Conservation (phyloP, 2,888 invertebrate species). For the Lasioglossum lativentre region DNA sequence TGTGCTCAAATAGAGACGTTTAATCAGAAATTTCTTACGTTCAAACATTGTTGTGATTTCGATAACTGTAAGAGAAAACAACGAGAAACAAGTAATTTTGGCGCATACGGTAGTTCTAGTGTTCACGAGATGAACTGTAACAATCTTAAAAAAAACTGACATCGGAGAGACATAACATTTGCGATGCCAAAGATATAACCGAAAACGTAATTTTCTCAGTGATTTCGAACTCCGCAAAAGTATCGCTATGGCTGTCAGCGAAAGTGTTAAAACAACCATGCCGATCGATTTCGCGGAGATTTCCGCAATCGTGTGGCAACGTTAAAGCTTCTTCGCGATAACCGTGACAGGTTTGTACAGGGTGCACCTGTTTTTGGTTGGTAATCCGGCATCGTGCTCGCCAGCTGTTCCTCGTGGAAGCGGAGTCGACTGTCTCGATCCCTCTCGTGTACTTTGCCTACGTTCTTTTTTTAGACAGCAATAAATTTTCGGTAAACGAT, state of each 20-base stretch:
- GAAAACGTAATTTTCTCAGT: neutral
- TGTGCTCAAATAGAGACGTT: neutral
- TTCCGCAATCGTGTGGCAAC: neutral
- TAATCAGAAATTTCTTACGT: neutral
- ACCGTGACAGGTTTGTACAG: neutral
- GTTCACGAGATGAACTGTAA: neutral
- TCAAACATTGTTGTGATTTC: neutral
- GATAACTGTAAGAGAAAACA: neutral
- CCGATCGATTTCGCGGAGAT: neutral
- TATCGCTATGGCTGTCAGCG: neutral
- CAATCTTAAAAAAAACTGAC: neutral
- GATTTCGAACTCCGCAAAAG: neutral
- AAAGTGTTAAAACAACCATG: neutral
- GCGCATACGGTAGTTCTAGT: neutral
- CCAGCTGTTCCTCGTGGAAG: slow-evolving; percentile 25
- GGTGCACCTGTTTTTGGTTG: slow-evolving; percentile 6
- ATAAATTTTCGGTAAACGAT: slow-evolving; percentile 29
- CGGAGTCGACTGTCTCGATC: neutral
- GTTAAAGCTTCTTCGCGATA: neutral
- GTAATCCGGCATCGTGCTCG: neutral
- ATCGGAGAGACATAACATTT: neutral
- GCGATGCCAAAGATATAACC: neutral
- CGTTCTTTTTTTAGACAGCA: slow-evolving; percentile 13
- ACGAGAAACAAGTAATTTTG: neutral
- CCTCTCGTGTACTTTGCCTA: neutral